Evolutionary conservation across 2,797 vertebrate species (phyloP).

Genomic region (Sebastes trivittatus): DNA sequence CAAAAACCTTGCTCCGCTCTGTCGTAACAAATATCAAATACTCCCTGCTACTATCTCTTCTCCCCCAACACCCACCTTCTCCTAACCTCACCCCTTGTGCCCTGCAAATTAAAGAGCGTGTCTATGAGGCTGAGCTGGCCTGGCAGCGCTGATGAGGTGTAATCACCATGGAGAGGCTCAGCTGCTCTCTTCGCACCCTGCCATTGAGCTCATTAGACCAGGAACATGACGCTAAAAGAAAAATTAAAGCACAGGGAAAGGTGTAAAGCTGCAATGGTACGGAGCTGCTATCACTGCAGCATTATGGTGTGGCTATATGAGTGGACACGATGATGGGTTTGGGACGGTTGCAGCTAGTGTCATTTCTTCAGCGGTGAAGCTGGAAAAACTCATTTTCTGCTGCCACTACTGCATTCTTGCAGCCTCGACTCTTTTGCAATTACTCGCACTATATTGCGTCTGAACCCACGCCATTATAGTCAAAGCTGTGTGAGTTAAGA

Average conservation of each 20-base stretch:
- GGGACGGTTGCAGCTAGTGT: background rate
- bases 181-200: conserved; percentile 46
- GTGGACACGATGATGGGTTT: background rate
- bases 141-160: conserved; percentile 47
- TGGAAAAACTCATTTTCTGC: conserved; percentile 23
- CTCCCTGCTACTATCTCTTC: background rate
- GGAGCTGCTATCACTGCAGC: background rate
- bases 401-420: conserved; percentile 19
- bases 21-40: conserved; percentile 33
- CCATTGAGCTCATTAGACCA: conserved; percentile 58
- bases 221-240: conserved; percentile 22
- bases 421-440: conserved; percentile 44
- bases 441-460: background rate
- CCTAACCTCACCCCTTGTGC: conserved; percentile 13
- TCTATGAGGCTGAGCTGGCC: conserved; percentile 30
- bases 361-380: conserved; percentile 17
- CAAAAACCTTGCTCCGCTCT: conserved; percentile 6
- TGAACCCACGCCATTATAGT: conserved; percentile 1
- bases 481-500: conserved; percentile 35
- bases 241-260: background rate
- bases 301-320: background rate
- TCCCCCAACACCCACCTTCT: background rate
- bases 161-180: conserved; percentile 66
- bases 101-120: conserved; percentile 47
- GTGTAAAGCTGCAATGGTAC: background rate